A percentile compares a stretch with the other conserved stretches of the same genome.
Conservation (phyloP, 1,140 invertebrate genomes). For the Apis mellifera region Amel_HAv3.1 CM009931.2:15893001-15893500, state of each 20-base stretch:
- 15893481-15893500: too few species aligned
- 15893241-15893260: background rate
- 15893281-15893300: background rate
- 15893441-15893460: too few species aligned
- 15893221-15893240: background rate
- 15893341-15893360: too few species aligned
- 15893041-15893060: background rate
- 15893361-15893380: too few species aligned
- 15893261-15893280: background rate
- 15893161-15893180: too few species aligned
- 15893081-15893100: background rate
- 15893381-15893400: too few species aligned
- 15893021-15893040: background rate
- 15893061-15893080: background rate
- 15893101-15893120: background rate
- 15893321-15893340: background rate
- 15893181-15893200: background rate
- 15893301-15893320: background rate
- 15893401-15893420: too few species aligned
- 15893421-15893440: too few species aligned
- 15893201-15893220: background rate
- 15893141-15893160: background rate
- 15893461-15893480: too few species aligned
- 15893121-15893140: background rate
- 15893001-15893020: too few species aligned